Base-by-base conservation (phyloP, 1,140 invertebrate species). In the Solenopsis fugax region DNA sequence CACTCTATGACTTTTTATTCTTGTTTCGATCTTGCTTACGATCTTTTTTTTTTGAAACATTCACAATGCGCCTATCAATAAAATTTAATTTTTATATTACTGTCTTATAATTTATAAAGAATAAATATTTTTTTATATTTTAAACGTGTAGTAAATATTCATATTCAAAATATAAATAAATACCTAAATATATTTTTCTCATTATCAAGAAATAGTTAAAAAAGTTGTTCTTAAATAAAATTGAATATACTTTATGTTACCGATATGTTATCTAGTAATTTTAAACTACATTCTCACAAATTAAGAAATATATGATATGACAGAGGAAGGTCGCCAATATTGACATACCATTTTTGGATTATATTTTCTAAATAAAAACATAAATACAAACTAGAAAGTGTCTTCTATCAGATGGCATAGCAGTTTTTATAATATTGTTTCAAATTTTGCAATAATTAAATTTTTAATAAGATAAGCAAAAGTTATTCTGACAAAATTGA, bases 31-130 rank as follows among this genome's bases (percentile, higher is more conserved):
- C 50, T 48, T 71, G 45, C 29, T 18, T 54, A 80, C 45, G 85
- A 85, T 58, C 78, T 84, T 78, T 78, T 34, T 58, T 69, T 45
- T 45, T 50, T 24, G 29, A 50, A 65, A 52, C 7, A n/a, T 41
- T 29, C 2, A 10, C 54, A 58, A 71, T 34, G 52, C n/a, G 50
- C 41, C 58, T 81, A 88, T 88, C 80, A 86, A n/a, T 67, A n/a
- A 58, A n/a, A 58, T 52, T 86, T 84, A 87, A 90, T 84, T 54
- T 76, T 82, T 76, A 21, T 18, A 21, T 0, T 48, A 45, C 4
- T 3, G 41, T 41, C n/a, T 16, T 37, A 45, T 16, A 54, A 5
- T 16, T 64, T 48, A n/a, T 5, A 77, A 10, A 13, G n/a, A 77
- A 24, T 24, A 21, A 24, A 76, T 45, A 56, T 29, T 2, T 29